Conservation (phyloP, 2,888 invertebrate genomes). For the Sarcophaga subvicina region DNA sequence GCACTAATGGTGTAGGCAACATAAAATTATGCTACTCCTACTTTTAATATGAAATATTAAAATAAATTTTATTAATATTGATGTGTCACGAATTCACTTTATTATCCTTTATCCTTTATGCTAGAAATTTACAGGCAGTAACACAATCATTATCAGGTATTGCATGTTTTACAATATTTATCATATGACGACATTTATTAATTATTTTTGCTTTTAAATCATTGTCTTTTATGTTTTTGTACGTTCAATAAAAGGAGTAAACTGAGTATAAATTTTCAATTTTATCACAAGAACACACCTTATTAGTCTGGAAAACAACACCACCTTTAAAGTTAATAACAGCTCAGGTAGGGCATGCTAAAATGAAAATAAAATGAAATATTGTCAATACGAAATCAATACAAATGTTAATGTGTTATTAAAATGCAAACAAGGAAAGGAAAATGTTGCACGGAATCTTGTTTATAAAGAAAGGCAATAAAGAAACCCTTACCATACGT, state of each 20-base stretch:
- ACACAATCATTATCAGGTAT: constrained; percentile 25
- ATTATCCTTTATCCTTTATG: constrained; percentile 10
- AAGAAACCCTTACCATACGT: background rate
- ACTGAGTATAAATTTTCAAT: background rate
- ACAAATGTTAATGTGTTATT: background rate
- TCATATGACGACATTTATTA: constrained; percentile 40
- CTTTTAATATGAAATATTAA: no score
- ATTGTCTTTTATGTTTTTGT: background rate
- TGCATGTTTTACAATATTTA: constrained; percentile 55
- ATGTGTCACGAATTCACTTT: constrained; percentile 40
- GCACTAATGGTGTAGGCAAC: no score
- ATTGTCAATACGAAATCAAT: background rate
- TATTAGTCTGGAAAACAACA: background rate
- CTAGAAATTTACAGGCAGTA: background rate
- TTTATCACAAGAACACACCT: constrained; percentile 38
- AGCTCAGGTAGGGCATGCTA: background rate
- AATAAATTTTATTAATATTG: constrained; percentile 13
- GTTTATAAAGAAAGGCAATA: background rate
- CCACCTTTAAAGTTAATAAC: constrained; percentile 11
- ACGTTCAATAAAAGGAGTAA: constrained; percentile 8
- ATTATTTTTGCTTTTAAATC: constrained; percentile 25
- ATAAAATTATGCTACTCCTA: no score
- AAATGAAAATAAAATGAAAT: background rate
- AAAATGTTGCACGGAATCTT: no score
- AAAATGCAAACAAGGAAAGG: background rate